Conservation (phyloP, 2,113 vertebrate species). For the Triplophysa siluroides region DNA sequence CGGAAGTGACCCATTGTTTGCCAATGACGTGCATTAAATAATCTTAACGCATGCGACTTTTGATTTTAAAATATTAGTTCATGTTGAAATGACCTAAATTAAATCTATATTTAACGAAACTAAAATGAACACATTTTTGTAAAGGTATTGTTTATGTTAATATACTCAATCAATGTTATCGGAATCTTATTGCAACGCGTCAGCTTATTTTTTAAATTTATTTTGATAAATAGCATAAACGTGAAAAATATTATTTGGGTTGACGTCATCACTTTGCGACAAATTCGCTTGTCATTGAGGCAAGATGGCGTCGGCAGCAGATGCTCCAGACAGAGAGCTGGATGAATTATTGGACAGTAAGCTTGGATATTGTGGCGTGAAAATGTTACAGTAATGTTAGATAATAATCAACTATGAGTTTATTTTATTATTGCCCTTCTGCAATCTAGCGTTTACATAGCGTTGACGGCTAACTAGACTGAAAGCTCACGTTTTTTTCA, state of each 20-base stretch:
- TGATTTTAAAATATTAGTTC: too few relatives aligned
- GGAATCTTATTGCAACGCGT: too few relatives aligned
- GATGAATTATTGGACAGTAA: slow-evolving; percentile 79
- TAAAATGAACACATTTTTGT: too few relatives aligned
- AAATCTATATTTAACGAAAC: too few relatives aligned
- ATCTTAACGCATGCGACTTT: too few relatives aligned
- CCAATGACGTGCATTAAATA: too few relatives aligned
- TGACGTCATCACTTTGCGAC: slow-evolving; percentile 60
- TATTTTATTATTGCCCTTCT: neutral
- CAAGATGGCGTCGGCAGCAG: slow-evolving; percentile 70
- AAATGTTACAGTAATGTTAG: neutral
- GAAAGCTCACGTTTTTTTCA: neutral
- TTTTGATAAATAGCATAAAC: neutral
- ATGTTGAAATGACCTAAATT: too few relatives aligned
- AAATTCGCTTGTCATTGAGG: slow-evolving; percentile 32
- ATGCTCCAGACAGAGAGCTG: slow-evolving; percentile 70
- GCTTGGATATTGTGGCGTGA: slow-evolving; percentile 39
- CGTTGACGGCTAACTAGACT: neutral
- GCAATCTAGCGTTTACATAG: neutral
- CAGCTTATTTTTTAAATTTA: neutral
- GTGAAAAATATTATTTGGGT: too few relatives aligned
- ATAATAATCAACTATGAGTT: neutral
- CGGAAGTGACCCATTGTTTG: slow-evolving; percentile 2
- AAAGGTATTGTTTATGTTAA: too few relatives aligned
- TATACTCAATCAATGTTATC: too few relatives aligned